Percentiles rank a stretch among this genome's conserved stretches.
These are phyloP conservation scores for Agraylea sexmaculata DNA, from an alignment of 1,140 invertebrate species.

Conservation along the genomic window DNA sequence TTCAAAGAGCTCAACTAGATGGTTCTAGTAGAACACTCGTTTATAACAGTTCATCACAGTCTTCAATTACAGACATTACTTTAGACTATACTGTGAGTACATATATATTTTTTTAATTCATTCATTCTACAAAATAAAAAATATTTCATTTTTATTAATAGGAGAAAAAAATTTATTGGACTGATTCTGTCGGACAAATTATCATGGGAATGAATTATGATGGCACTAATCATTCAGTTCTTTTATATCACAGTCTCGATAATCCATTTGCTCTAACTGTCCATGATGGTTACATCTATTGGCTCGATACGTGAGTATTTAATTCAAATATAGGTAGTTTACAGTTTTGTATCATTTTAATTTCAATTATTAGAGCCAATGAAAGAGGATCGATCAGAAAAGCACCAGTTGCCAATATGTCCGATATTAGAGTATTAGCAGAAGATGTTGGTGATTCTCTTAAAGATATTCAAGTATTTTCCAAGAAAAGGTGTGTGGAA, in stretches of 20 bases:
- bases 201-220: constrained; percentile 70
- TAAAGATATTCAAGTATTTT: constrained; percentile 57
- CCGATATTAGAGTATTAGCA: constrained; percentile 41
- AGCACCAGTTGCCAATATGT: constrained; percentile 48
- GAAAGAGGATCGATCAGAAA: constrained; percentile 52
- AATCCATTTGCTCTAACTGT: constrained; percentile 70
- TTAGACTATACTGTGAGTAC: constrained; percentile 41
- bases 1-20: constrained; percentile 47
- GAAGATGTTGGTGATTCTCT: constrained; percentile 52
- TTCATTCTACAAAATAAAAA: background rate
- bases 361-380: constrained; percentile 39
- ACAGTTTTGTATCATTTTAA: constrained; percentile 12
- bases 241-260: constrained; percentile 58
- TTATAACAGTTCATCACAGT: constrained; percentile 33
- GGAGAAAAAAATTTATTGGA: constrained; percentile 68
- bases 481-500: constrained; percentile 29
- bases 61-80: constrained; percentile 44
- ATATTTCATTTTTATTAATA: constrained; percentile 12
- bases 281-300: constrained; percentile 67
- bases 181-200: constrained; percentile 69
- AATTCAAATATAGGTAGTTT: constrained; percentile 2
- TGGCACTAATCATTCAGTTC: constrained; percentile 53
- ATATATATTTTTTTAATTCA: background rate
- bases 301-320: constrained; percentile 59
- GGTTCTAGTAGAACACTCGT: constrained; percentile 43